phyloP scores from a whole-genome alignment of 2,797 vertebrate genomes.

The Crax fasciolata region DNA sequence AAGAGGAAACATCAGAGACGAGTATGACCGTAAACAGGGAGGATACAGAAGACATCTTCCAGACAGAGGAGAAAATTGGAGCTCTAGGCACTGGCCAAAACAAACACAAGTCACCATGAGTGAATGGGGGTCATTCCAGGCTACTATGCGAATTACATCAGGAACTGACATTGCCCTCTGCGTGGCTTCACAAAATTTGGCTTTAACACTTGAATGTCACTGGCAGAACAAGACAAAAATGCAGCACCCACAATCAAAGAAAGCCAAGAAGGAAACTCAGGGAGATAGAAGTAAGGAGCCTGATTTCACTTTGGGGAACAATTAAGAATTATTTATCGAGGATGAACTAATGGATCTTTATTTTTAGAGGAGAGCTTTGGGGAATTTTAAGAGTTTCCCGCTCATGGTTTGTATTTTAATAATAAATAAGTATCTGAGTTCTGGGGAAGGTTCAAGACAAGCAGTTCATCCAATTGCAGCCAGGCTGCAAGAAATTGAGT shows the following conservation, averaged over 20 bases:
- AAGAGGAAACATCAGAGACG: constrained; percentile 41
- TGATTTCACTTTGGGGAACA: constrained; percentile 40
- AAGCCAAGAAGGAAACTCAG: constrained; percentile 6
- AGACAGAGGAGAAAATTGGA: not conserved
- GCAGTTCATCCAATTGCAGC: not conserved
- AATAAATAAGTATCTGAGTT: constrained; percentile 38
- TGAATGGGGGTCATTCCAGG: constrained; percentile 64
- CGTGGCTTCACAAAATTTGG: not conserved
- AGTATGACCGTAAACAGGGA: constrained; percentile 51
- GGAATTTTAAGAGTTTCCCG: constrained; percentile 47
- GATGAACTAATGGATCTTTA: constrained; percentile 48
- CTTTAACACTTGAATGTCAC: constrained; percentile 29
- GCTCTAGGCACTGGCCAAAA: constrained; percentile 40
- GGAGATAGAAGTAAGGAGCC: not conserved
- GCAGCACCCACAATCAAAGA: not conserved
- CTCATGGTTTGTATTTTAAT: constrained; percentile 41
- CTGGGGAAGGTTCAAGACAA: constrained; percentile 7
- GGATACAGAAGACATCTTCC: constrained; percentile 29
- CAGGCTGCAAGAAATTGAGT: not conserved
- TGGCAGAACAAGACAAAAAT: not conserved
- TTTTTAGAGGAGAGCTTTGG: constrained; percentile 43
- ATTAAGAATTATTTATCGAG: constrained; percentile 12
- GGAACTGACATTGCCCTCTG: not conserved
- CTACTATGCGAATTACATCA: not conserved
- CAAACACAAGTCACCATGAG: constrained; percentile 56